Base-by-base conservation (phyloP, 2,888 invertebrate species). In the Dryomyza anilis region DNA sequence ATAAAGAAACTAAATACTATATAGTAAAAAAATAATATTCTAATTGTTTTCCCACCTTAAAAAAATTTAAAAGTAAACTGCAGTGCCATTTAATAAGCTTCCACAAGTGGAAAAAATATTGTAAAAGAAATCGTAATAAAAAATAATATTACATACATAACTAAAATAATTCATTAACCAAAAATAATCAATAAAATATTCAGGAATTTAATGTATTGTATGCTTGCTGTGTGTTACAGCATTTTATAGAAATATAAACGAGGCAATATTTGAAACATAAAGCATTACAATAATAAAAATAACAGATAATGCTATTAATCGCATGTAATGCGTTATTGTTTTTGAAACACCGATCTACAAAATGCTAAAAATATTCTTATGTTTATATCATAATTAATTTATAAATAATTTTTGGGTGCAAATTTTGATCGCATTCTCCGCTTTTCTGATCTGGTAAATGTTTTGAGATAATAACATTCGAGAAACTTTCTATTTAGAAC, bases 41-140 rank as follows among this genome's bases (percentile, higher is more conserved):
- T 76, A 79, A 79, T 78, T 78, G 76, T 78, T 79, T 79, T 79
- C 79, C 79, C 79, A 79, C 79, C 79, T 79, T 79, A 78, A 73
- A 75, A 77, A 74, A 73, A 72, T n/a, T n/a, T 73, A 68, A 67
- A 67, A 69, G 69, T 71, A 77, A 76, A 79, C 79, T 79, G 79
- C 79, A 79, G 79, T 79, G 79, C 79, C 79, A 79, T 79, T 79
- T 77, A 76, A 53, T 64, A 66, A 63, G 66, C 67, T 65, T 53
- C 63, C 62, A 65, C 52, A 65, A 58, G n/a, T 64, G 57, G 59
- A 27, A 56, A 65, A 64, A 65, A 43, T 6, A 57, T 64, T 58
- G 19, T 46, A 39, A 63, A 66, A 58, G 61, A 64, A 76, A 78
- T 77, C 78, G 78, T 79, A 71, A 75, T 65, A 36, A 60, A 48